Conservation (phyloP, 2,888 invertebrate species). For the Philonicus albiceps region DNA sequence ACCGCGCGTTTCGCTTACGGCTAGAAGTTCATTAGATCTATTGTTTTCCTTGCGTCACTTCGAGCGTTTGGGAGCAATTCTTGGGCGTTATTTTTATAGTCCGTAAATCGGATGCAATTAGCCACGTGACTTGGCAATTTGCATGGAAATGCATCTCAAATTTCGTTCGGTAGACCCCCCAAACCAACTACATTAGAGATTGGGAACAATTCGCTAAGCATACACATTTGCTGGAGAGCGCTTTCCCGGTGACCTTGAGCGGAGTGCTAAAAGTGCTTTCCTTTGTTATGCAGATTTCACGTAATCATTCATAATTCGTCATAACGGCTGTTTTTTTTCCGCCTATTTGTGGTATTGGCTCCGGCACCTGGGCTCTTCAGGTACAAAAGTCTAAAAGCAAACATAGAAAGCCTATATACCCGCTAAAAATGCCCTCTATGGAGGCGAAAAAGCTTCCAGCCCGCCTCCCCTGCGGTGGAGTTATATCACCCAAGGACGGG, state of each 20-base stretch:
- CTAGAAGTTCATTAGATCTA: conserved; percentile 20
- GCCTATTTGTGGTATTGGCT: neutral
- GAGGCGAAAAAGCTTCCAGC: neutral
- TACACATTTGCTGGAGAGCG: neutral
- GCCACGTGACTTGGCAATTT: neutral
- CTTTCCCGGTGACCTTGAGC: neutral
- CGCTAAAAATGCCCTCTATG: neutral
- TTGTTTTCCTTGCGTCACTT: conserved; percentile 18
- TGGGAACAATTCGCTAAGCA: neutral
- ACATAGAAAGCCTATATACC: neutral
- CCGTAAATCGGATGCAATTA: neutral
- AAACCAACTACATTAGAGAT: neutral
- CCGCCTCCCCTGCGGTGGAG: neutral
- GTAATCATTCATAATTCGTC: conserved; percentile 12
- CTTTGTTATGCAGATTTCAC: neutral
- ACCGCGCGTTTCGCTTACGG: conserved; percentile 10
- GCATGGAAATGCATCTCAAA: neutral
- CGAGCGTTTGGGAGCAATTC: neutral
- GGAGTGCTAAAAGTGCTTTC: neutral
- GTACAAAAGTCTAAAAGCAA: neutral
- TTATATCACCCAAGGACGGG: neutral
- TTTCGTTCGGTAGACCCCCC: neutral
- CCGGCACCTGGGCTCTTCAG: neutral
- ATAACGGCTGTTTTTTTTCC: neutral
- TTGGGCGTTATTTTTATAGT: conserved; percentile 3